Percentiles rank a stretch among this genome's conserved stretches.
Conservation (phyloP, 2,888 invertebrate genomes). For the Formica aserva region DNA sequence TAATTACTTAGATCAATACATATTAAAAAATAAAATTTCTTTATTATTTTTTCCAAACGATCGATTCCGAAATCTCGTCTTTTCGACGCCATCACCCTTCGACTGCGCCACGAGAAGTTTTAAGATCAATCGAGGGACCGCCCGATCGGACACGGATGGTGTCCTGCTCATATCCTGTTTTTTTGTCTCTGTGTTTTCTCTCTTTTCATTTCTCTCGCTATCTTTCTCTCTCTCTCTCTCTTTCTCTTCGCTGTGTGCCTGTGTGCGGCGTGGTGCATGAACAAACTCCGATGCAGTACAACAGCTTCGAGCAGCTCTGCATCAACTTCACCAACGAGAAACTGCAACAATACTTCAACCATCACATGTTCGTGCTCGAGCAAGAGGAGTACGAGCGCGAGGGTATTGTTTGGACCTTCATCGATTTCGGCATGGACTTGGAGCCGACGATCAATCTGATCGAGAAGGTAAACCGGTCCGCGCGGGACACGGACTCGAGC, state of each 20-base stretch:
- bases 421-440: constrained; percentile 98
- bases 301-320: constrained; percentile 98
- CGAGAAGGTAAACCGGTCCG: constrained; percentile 91
- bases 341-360: constrained; percentile 98
- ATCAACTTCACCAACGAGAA: constrained; percentile 99
- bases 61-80: neutral
- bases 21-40: neutral
- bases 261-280: constrained; percentile 74
- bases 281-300: constrained; percentile 88
- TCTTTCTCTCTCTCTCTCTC: constrained; percentile 37
- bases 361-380: constrained; percentile 98
- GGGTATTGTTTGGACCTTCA: constrained; percentile 96
- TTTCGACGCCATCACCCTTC: neutral
- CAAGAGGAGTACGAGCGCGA: constrained; percentile 98
- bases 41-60: neutral
- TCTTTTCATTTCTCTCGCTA: constrained; percentile 22
- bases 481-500: constrained; percentile 30
- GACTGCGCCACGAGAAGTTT: neutral
- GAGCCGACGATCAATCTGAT: constrained; percentile 96
- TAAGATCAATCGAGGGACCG: neutral
- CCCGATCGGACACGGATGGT: constrained; percentile 16
- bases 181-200: constrained; percentile 17
- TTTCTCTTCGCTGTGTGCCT: constrained; percentile 65
- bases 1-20: neutral
- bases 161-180: constrained; percentile 1